These are phyloP conservation scores for Desoria tigrina DNA, from an alignment of 2,888 invertebrate genomes.

Conservation along the genomic window DNA sequence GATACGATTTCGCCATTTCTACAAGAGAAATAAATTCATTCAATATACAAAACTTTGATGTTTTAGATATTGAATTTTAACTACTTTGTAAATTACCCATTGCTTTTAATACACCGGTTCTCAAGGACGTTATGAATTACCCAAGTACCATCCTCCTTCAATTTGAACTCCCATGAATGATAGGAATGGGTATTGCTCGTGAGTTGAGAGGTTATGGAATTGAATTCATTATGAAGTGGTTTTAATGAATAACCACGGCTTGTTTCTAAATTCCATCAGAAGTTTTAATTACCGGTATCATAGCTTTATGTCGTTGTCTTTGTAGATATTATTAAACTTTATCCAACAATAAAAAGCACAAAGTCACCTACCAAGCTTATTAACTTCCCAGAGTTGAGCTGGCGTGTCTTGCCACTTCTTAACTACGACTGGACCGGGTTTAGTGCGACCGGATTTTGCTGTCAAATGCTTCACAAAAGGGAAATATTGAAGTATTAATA, in stretches of 20 bases:
- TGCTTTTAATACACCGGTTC: background rate
- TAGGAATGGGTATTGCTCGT: constrained; percentile 33
- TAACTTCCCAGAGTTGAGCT: constrained; percentile 38
- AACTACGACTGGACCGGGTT: constrained; percentile 27
- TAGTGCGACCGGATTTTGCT: constrained; percentile 19
- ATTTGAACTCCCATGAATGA: constrained; percentile 26
- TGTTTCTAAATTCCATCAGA: too few species aligned
- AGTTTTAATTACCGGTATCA: background rate
- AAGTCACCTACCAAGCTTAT: too few species aligned
- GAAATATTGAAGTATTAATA: too few species aligned
- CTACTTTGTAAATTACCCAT: too few species aligned
- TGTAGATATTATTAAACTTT: constrained; percentile 7
- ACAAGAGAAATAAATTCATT: too few species aligned
- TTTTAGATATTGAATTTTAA: too few species aligned
- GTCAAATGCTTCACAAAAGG: constrained; percentile 42
- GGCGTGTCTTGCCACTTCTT: constrained; percentile 23
- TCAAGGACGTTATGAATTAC: background rate
- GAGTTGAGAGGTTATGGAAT: constrained; percentile 36
- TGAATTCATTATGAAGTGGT: constrained; percentile 38
- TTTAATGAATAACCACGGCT: constrained; percentile 35
- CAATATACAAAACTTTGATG: too few species aligned
- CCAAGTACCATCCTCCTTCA: background rate
- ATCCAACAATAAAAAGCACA: too few species aligned
- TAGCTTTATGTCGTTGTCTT: background rate
- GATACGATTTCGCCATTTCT: constrained; percentile 17